Base-by-base conservation (phyloP, 2,888 invertebrate species). In the Catocala nupta region DNA sequence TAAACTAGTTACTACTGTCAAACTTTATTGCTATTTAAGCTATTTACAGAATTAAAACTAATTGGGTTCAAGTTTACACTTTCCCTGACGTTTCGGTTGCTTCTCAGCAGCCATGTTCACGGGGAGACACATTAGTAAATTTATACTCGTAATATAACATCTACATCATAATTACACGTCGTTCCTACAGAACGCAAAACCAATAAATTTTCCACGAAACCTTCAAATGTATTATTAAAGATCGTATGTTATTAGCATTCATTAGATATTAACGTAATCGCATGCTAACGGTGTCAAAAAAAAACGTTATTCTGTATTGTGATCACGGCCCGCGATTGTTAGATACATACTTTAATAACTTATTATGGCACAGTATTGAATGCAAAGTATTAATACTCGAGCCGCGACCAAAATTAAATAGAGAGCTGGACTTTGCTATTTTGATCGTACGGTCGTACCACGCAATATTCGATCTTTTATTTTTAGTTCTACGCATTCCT, bases 211-310 rank as follows among this genome's bases (percentile, higher is more conserved):
- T 65, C 73, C 73, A 63, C 50, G 11, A 64, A 63, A 47, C 59
- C 56, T 66, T 70, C 47, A 52, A 66, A 59, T 36, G 52, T 61
- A 55, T 60, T 50, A 53, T n/a, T 36, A 54, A 60, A 69, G 49
- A 58, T 54, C 59, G 42, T 65, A 58, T 50, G 58, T 55, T 60
- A 63, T 65, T 64, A 59, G 52, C 53, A 66, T 60, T 73, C 34
- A 72, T 73, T 62, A 63, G 48, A 62, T 62, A 68, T 64, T 61
- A 50, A 55, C 47, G 11, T 73, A 59, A 65, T 55, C 59, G 16
- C 48, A 60, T 45, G 42, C 55, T 59, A 55, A 60, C 55, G 45
- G 61, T 63, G 64, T 68, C 49, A 58, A 57, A 67, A 63, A 36
- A 47, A 59, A 55, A 58, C 50, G 45, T 62, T 50, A 45, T 48